phyloP scores from a whole-genome alignment of 2,797 vertebrate species.

The Sarcoramphus papa region DNA sequence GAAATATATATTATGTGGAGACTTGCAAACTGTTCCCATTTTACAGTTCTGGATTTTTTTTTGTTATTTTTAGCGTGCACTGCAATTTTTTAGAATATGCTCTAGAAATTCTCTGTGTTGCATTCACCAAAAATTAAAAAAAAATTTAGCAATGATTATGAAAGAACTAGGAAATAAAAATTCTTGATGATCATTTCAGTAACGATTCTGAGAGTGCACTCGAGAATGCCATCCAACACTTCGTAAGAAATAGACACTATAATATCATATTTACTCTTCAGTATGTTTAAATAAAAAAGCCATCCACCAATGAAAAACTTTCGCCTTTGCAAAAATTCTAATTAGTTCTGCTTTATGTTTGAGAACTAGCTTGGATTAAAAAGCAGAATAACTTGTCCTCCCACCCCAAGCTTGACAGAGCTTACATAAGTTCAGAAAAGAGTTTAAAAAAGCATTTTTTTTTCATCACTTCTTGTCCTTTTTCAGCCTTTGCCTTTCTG shows the following conservation, averaged over 20 bases:
- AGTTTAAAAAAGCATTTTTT: neutral
- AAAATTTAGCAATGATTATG: neutral
- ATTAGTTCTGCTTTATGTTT: neutral
- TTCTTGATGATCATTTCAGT: neutral
- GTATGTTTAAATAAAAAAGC: neutral
- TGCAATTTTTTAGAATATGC: neutral
- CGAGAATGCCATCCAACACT: neutral
- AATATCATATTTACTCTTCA: neutral
- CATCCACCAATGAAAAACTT: neutral
- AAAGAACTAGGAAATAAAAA: neutral
- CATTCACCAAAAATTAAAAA: neutral
- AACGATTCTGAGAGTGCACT: neutral
- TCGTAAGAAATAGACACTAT: neutral
- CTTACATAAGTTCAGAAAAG: neutral
- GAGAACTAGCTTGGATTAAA: neutral
- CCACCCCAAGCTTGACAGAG: neutral
- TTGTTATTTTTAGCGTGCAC: neutral
- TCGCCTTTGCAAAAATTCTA: neutral
- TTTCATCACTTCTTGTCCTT: neutral
- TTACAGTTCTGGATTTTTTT: neutral
- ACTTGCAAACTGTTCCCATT: neutral
- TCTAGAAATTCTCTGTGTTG: neutral
- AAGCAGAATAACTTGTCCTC: neutral
- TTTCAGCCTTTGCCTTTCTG: neutral
- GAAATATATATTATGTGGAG: neutral